phyloP scores from a whole-genome alignment of 2,797 vertebrate genomes.

The Vultur gryphus region DNA sequence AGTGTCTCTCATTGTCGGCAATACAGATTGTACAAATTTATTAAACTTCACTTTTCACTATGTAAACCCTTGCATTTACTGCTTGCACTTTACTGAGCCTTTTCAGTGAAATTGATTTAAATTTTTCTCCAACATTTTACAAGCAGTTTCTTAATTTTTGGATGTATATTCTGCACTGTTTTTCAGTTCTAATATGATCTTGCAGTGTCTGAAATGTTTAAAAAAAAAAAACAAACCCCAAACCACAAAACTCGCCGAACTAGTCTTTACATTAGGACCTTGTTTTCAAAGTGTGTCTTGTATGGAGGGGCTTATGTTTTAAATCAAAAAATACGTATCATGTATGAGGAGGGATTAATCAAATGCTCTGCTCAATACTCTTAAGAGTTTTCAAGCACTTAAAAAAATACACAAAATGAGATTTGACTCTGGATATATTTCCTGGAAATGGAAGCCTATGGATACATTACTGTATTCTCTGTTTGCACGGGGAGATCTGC shows the following conservation, averaged over 20 bases:
- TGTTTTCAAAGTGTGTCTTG: not conserved
- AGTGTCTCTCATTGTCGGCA: not conserved
- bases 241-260: not conserved
- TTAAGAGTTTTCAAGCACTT: not conserved
- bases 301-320: not conserved
- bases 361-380: not conserved
- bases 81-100: conserved; percentile 31
- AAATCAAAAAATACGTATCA: not conserved
- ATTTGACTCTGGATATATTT: not conserved
- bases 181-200: not conserved
- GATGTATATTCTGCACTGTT: not conserved
- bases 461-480: not conserved
- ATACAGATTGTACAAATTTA: not conserved
- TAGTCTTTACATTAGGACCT: not conserved
- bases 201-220: not conserved
- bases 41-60: conserved; percentile 31
- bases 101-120: not conserved
- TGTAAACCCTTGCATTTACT: conserved; percentile 14
- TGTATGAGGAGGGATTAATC: not conserved
- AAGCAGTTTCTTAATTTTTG: not conserved
- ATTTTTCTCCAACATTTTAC: not conserved
- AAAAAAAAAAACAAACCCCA: not conserved
- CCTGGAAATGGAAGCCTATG: not conserved
- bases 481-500: not conserved
- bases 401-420: not conserved